Conservation (phyloP, 2,113 vertebrate species). For the Phodopus roborovskii region DNA sequence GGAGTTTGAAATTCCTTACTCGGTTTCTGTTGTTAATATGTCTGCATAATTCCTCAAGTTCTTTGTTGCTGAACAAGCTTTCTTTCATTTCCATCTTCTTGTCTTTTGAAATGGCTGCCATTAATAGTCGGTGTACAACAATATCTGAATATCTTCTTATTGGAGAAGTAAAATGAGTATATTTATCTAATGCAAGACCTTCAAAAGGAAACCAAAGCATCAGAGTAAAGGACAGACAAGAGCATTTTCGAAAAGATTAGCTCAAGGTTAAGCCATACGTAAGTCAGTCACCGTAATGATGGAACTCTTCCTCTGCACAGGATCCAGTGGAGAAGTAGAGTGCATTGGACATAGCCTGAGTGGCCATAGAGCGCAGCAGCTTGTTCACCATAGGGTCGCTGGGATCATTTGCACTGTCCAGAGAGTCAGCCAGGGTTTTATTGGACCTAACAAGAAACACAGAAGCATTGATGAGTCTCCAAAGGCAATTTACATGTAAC, state of each 20-base stretch:
- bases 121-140: constrained; percentile 93
- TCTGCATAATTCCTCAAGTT: constrained; percentile 92
- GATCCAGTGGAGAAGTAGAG: constrained; percentile 95
- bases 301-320: constrained; percentile 89
- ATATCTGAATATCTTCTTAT: constrained; percentile 97
- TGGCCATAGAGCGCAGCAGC: constrained; percentile 95
- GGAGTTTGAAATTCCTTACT: constrained; percentile 84
- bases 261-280: neutral
- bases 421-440: constrained; percentile 93
- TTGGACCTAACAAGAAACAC: constrained; percentile 89
- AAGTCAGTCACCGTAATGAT: constrained; percentile 90
- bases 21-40: constrained; percentile 95
- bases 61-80: constrained; percentile 85
- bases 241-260: neutral
- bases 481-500: neutral
- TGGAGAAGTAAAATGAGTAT: constrained; percentile 98
- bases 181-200: constrained; percentile 96
- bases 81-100: constrained; percentile 66
- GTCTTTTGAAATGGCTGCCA: constrained; percentile 87
- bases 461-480: neutral
- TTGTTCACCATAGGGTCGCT: constrained; percentile 92
- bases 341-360: constrained; percentile 96
- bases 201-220: neutral
- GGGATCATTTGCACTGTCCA: constrained; percentile 92
- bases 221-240: neutral